phyloP scores from a whole-genome alignment of 2,797 vertebrate genomes.

The Characodon lateralis region DNA sequence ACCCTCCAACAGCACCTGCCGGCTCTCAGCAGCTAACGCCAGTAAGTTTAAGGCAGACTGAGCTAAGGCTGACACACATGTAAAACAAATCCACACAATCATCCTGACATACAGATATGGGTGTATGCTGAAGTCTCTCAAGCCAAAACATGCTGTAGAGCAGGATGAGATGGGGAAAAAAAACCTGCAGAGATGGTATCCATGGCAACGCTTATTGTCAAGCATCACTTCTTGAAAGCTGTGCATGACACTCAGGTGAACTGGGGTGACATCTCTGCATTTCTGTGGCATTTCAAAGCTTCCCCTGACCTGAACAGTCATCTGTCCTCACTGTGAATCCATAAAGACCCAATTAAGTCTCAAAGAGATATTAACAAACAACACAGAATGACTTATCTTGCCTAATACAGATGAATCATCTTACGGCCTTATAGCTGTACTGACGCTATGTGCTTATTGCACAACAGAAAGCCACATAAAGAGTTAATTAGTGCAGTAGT shows the following conservation, averaged over 20 bases:
- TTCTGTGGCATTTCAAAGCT: background rate
- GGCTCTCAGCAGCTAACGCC: conserved; percentile 20
- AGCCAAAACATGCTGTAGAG: conserved; percentile 18
- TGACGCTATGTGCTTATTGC: background rate
- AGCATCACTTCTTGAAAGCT: conserved; percentile 49
- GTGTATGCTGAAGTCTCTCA: conserved; percentile 14
- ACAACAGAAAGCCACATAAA: background rate
- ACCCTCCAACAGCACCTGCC: conserved; percentile 36
- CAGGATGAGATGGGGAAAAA: conserved; percentile 16
- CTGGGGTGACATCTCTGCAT: conserved; percentile 9
- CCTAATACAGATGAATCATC: background rate
- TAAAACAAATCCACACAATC: conserved; percentile 3
- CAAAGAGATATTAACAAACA: background rate
- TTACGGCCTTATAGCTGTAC: no score
- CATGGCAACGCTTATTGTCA: conserved; percentile 58
- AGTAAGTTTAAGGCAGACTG: conserved; percentile 20
- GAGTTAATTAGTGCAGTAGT: background rate
- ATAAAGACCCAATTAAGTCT: conserved; percentile 8
- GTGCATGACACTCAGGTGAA: conserved; percentile 21
- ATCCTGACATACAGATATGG: background rate
- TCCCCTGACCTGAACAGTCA: background rate
- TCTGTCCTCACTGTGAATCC: background rate
- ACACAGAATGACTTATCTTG: background rate
- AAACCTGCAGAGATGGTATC: conserved; percentile 42
- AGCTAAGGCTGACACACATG: background rate